Evolutionary conservation across 2,888 invertebrate genomes (phyloP), one percentile per base, ranked within the genome.

Genomic region (Sinodicranocentrus sp.): DNA sequence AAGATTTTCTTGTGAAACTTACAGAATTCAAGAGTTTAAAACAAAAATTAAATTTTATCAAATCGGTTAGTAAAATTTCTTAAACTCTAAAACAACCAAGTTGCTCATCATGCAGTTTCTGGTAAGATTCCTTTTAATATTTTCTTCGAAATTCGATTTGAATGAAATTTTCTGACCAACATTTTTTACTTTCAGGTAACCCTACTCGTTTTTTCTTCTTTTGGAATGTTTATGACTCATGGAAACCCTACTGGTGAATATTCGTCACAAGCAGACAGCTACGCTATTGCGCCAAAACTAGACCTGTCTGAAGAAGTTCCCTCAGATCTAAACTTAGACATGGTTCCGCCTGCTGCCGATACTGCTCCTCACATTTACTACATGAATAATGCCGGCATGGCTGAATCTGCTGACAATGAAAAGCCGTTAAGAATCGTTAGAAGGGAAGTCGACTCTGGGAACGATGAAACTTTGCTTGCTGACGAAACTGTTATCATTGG

Each of bases 401-500:
- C 76, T 5, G 25, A 21, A 2, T 57, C 65, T 39, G 67, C 28
- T n/a, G 73, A 73, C 13, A 17, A 15, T 1, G 21, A 28, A 26
- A 76, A 26, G 15, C 10, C 23, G 1, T 5, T 33, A 1, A 13
- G 6, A 6, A 8, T 17, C 1, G 2, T 65, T 1, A 65, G 23
- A 23, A 28, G 76, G 21, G 65, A 28, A 19, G 23, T 68, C 2
- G 52, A 10, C 15, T 26, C 48, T 19, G 10, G 10, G 13, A 15
- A 8, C 1, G 75, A 75, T 52, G 63, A 75, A 19, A 33, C n/a
- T 23, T 54, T 67, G 28, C 25, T 54, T 6, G 54, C 76, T 15
- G 76, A 52, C 23, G 76, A 76, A 65, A 76, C 76, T 0, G 52
- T 76, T 0, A 67, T 76, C 33, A 67, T 67, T 52, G 76, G 65